Evolutionary conservation across 2,113 vertebrate species (phyloP).

Genomic region (Oophaga pumilio): DNA sequence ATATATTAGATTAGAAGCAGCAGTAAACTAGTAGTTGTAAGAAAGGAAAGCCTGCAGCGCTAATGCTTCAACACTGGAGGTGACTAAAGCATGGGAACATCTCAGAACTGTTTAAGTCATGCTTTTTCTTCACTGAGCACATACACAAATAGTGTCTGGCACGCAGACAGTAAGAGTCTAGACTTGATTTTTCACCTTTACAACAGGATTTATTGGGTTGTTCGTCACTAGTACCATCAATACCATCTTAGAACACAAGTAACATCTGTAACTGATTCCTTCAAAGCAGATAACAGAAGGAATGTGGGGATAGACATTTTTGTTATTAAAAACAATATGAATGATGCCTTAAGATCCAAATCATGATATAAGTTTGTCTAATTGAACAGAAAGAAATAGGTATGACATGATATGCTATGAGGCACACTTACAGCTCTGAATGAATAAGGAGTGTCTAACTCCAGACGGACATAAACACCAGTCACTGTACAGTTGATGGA

Average conservation of each 20-base stretch:
- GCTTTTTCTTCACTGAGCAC: background rate
- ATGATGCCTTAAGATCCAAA: too few species aligned
- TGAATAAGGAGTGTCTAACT: too few species aligned
- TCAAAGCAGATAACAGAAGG: background rate
- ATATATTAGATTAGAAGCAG: background rate
- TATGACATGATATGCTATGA: too few species aligned
- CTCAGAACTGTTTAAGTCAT: background rate
- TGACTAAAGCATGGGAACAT: background rate
- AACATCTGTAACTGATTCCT: background rate
- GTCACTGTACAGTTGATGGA: too few species aligned
- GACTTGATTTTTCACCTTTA: background rate
- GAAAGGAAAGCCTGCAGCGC: background rate
- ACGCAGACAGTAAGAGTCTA: background rate
- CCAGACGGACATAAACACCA: too few species aligned
- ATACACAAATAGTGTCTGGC: background rate
- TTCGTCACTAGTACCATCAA: background rate
- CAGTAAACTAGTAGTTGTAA: background rate
- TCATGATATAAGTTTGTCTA: too few species aligned
- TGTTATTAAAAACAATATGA: too few species aligned
- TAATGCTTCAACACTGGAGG: background rate
- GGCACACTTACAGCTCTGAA: too few species aligned
- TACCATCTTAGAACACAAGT: background rate
- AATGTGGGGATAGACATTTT: too few species aligned
- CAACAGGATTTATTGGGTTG: background rate
- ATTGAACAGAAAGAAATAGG: too few species aligned